Base-by-base conservation (phyloP, 1,140 invertebrate genomes). In the Babylonia areolata region DNA sequence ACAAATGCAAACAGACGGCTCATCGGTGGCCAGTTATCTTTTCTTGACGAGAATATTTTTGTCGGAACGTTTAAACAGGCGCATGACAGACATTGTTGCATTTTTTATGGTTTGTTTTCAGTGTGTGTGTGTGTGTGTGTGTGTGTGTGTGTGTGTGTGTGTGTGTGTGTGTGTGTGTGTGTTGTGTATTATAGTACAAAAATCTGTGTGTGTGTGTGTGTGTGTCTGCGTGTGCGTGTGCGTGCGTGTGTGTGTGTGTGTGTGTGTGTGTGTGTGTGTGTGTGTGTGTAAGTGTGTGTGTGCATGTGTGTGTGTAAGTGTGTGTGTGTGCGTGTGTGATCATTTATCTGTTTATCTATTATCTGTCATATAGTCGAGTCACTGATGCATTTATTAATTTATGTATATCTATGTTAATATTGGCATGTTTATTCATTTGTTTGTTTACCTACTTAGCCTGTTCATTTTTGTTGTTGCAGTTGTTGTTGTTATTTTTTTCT, bases 291-390 rank as follows among this genome's bases (percentile, higher is more conserved):
- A 35, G 9, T 12, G 37, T 79, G 77, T 79, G 77, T 79, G 77
- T 79, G 77, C 42, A 39, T 42, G 77, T 28, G 39, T 28, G 77
- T 42, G 77, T 46, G 77, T 79, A 39, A 9, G 39, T 42, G 39
- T 17, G 77, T 79, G 77, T 46, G 77, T 46, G 77, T 79, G 39
- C 37, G 77, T 79, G 77, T 79, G 77, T 79, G 37, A 39, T 31
- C 9, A 15, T 42, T 11, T 79, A 17, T 79, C 12, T 28, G 39
- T n/a, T n/a, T n/a, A n/a, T n/a, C n/a, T n/a, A n/a, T n/a, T n/a
- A n/a, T n/a, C n/a, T n/a, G n/a, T n/a, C n/a, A n/a, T n/a, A n/a
- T n/a, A n/a, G n/a, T n/a, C n/a, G n/a, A n/a, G n/a, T n/a, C n/a
- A n/a, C n/a, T n/a, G n/a, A n/a, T n/a, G n/a, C n/a, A n/a, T n/a